phyloP scores from a whole-genome alignment of 1,140 invertebrate genomes.

The Latrodectus geometricus region DNA sequence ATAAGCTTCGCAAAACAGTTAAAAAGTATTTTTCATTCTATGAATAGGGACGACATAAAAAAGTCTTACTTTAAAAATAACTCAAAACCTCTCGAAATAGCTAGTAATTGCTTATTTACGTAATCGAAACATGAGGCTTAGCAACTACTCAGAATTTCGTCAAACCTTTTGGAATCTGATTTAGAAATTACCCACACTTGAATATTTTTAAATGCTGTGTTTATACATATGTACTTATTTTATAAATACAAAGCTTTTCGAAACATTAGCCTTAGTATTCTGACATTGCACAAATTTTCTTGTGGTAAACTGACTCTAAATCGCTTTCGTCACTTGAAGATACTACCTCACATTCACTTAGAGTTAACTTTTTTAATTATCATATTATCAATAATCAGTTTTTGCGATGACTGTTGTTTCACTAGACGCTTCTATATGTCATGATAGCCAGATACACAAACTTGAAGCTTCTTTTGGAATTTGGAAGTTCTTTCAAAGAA shows the following conservation, averaged over 20 bases:
- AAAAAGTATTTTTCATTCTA: too few relatives aligned
- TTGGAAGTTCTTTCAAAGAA: too few relatives aligned
- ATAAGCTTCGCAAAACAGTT: too few relatives aligned
- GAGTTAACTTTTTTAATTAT: slow-evolving; percentile 22
- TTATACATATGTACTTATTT: slow-evolving; percentile 24
- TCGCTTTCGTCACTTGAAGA: slow-evolving; percentile 35
- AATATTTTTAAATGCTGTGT: slow-evolving; percentile 34
- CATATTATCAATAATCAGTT: slow-evolving; percentile 6
- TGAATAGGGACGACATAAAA: too few relatives aligned
- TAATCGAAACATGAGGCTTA: too few relatives aligned
- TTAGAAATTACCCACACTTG: too few relatives aligned
- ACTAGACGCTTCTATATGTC: slow-evolving; percentile 26
- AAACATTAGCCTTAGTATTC: slow-evolving; percentile 10
- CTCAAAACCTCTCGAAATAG: too few relatives aligned
- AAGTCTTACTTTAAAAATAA: too few relatives aligned
- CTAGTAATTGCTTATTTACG: too few relatives aligned
- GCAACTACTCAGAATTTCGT: too few relatives aligned
- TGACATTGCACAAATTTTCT: slow-evolving; percentile 11
- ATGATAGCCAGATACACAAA: slow-evolving; percentile 15
- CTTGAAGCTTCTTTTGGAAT: slow-evolving; percentile 32
- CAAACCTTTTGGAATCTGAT: too few relatives aligned
- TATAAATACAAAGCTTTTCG: slow-evolving; percentile 14
- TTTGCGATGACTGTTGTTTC: slow-evolving; percentile 10
- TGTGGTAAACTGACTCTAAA: slow-evolving; percentile 13
- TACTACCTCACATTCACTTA: slow-evolving; percentile 21